These are phyloP conservation scores for Stegodyphus mimosarum DNA, from an alignment of 1,140 invertebrate genomes.

Conservation along the genomic window DNA sequence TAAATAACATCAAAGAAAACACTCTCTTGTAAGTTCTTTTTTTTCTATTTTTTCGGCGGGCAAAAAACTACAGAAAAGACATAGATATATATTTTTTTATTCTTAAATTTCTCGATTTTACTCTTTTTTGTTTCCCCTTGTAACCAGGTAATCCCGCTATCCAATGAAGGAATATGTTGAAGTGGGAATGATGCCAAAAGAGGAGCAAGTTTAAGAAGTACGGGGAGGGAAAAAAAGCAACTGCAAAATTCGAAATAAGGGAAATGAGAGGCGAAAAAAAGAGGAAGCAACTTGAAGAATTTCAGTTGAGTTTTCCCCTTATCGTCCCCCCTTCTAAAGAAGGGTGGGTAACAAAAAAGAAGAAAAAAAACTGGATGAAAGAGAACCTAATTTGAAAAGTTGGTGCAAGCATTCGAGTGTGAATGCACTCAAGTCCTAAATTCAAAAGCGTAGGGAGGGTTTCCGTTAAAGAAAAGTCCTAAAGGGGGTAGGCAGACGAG, in stretches of 20 bases:
- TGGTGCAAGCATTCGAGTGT: conserved; percentile 54
- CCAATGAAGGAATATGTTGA: conserved; percentile 9
- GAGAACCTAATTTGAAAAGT: conserved; percentile 54
- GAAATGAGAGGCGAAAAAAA: neutral
- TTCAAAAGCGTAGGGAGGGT: conserved; percentile 6
- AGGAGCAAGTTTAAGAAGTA: neutral
- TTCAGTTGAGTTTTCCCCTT: conserved; percentile 24
- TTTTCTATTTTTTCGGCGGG: too few relatives aligned
- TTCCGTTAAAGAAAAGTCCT: neutral
- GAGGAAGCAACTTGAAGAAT: conserved; percentile 9
- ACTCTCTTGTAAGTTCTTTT: too few relatives aligned
- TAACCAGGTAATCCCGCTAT: conserved; percentile 38
- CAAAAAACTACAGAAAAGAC: neutral
- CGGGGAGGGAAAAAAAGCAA: neutral
- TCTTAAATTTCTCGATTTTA: neutral
- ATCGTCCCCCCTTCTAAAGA: conserved; percentile 8
- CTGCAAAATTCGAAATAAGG: neutral
- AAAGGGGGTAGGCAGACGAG: neutral
- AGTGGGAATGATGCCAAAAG: neutral
- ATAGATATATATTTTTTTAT: neutral
- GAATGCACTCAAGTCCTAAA: conserved; percentile 51
- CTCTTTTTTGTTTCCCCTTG: neutral
- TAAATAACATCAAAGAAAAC: too few relatives aligned
- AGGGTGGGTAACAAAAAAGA: neutral
- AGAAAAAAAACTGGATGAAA: conserved; percentile 33